A percentile compares a stretch with the other conserved stretches of the same genome.
Evolutionary conservation across 2,113 vertebrate species (phyloP).

Genomic region (Ifrita kowaldi): DNA sequence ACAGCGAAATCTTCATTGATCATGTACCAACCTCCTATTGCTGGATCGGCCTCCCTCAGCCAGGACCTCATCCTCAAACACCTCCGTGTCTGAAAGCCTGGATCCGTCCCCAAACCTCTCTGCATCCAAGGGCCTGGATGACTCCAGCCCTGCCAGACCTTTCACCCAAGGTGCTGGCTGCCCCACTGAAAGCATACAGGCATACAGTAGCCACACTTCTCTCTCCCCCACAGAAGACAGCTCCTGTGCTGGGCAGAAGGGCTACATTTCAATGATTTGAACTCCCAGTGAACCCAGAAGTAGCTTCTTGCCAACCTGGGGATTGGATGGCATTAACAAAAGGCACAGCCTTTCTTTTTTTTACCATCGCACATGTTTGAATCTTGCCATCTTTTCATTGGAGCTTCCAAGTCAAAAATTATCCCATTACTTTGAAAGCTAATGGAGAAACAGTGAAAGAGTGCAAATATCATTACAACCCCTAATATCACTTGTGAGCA

Average conservation of each 20-base stretch:
- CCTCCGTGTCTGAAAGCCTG: neutral
- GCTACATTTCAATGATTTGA: neutral
- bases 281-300: neutral
- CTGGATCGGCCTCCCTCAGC: neutral
- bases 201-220: neutral
- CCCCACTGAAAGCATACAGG: neutral
- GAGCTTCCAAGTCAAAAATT: neutral
- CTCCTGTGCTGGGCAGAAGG: neutral
- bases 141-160: neutral
- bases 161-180: neutral
- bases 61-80: neutral
- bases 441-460: neutral
- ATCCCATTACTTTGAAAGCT: neutral
- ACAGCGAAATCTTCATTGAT: neutral
- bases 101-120: neutral
- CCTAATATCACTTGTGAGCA: neutral
- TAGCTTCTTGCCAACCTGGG: neutral
- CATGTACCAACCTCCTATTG: neutral
- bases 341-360: neutral
- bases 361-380: neutral
- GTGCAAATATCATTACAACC: neutral
- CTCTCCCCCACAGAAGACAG: neutral
- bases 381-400: neutral
- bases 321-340: neutral
- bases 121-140: neutral